These are phyloP conservation scores for Thalpophila matura DNA, from an alignment of 2,888 invertebrate species.

Conservation along the genomic window DNA sequence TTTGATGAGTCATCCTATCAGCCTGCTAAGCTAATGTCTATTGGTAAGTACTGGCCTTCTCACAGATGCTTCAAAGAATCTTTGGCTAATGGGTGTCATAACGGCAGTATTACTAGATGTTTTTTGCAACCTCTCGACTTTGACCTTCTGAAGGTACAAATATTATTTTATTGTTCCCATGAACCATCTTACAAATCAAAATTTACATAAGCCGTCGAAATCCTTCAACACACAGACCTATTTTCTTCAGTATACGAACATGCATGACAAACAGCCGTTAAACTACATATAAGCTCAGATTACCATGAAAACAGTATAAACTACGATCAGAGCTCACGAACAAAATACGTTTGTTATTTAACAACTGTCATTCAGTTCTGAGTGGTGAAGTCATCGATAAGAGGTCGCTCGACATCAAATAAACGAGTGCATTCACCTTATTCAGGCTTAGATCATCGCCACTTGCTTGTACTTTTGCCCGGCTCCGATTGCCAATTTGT, in stretches of 20 bases:
- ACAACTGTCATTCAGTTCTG: conserved; percentile 44
- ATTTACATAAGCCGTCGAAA: conserved; percentile 6
- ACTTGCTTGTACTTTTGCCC: conserved; percentile 32
- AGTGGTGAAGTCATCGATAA: conserved; percentile 62
- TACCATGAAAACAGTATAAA: conserved; percentile 41
- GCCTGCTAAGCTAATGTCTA: neutral
- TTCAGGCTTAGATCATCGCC: conserved; percentile 67
- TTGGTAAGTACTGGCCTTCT: neutral
- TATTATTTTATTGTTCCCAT: neutral
- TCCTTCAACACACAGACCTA: conserved; percentile 5
- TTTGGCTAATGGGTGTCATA: conserved; percentile 1
- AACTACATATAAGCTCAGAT: conserved; percentile 23
- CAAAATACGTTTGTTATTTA: conserved; percentile 49
- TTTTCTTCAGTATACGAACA: conserved; percentile 11
- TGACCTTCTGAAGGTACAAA: neutral
- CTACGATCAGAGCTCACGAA: conserved; percentile 23
- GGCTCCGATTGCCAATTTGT: conserved; percentile 28
- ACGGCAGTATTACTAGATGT: no score
- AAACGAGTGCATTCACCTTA: conserved; percentile 64
- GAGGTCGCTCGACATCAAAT: conserved; percentile 50
- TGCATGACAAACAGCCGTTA: conserved; percentile 26
- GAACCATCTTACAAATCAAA: neutral
- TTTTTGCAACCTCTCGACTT: no score
- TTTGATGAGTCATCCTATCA: conserved; percentile 29
- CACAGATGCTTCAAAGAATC: neutral